phyloP scores from a whole-genome alignment of 2,888 invertebrate genomes.

The Melinopterus prodromus region DNA sequence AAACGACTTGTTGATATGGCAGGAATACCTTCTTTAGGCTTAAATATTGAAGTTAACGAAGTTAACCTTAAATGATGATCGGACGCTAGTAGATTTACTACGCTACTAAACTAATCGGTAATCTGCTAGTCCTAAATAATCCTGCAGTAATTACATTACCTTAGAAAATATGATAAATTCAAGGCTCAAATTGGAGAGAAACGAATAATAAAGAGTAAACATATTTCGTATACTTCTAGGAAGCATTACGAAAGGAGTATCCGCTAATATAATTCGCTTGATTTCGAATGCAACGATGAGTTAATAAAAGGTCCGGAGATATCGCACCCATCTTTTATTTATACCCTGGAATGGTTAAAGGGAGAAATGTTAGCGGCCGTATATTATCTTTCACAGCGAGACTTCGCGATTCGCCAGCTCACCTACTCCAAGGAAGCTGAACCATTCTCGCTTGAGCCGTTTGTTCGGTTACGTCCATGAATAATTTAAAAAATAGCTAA shows the following conservation, averaged over 20 bases:
- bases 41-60: too few relatives aligned
- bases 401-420: not conserved
- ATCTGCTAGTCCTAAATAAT: too few relatives aligned
- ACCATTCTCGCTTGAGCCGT: not conserved
- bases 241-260: not conserved
- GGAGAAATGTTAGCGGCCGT: not conserved
- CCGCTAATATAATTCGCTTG: not conserved
- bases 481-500: not conserved
- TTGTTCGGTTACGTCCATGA: not conserved
- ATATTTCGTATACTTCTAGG: not conserved
- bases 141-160: too few relatives aligned
- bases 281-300: not conserved
- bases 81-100: too few relatives aligned
- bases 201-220: too few relatives aligned
- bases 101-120: too few relatives aligned
- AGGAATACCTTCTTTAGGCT: too few relatives aligned
- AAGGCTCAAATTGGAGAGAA: too few relatives aligned
- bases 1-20: too few relatives aligned
- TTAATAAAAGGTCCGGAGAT: not conserved
- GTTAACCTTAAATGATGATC: too few relatives aligned
- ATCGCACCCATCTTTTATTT: not conserved
- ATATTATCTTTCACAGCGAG: not conserved
- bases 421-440: not conserved
- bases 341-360: not conserved
- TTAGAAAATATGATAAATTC: too few relatives aligned